Evolutionary conservation across 2,888 invertebrate genomes (phyloP).

Genomic region (Cryptus armator): DNA sequence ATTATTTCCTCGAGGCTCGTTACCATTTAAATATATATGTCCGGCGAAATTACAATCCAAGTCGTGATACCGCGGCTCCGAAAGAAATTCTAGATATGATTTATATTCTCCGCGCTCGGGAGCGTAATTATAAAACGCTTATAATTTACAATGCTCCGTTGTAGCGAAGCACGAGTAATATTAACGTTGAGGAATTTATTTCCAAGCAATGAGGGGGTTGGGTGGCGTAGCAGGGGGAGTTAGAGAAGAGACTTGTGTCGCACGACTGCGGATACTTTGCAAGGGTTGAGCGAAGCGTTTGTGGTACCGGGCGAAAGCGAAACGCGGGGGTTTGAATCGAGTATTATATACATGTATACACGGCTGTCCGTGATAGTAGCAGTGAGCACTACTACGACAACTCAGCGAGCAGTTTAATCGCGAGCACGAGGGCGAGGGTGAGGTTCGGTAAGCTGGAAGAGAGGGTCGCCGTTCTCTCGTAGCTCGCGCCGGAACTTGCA

Average conservation of each 20-base stretch:
- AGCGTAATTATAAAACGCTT: conserved; percentile 22
- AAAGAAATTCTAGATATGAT: neutral
- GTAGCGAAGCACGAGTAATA: conserved; percentile 8
- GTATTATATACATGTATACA: conserved; percentile 1
- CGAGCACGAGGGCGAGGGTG: conserved; percentile 45
- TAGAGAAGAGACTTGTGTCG: conserved; percentile 44
- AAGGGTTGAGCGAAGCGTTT: conserved; percentile 58
- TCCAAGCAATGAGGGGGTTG: neutral
- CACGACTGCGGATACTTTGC: conserved; percentile 47
- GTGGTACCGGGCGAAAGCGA: conserved; percentile 48
- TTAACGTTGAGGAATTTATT: conserved; percentile 54
- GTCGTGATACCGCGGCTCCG: neutral
- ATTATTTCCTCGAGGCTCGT: no score
- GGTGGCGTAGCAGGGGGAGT: neutral
- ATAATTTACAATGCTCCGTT: conserved; percentile 2
- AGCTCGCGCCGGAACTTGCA: conserved; percentile 52
- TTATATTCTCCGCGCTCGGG: neutral
- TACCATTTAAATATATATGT: neutral
- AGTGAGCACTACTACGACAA: conserved; percentile 1
- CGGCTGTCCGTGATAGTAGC: conserved; percentile 19
- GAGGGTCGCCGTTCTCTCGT: conserved; percentile 38
- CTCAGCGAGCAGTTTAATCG: conserved; percentile 63
- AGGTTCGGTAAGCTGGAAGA: conserved; percentile 51
- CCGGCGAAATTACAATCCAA: neutral
- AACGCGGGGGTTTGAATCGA: conserved; percentile 21